Evolutionary conservation across 2,113 vertebrate genomes (phyloP).

Genomic region (Platysternon megacephalum): DNA sequence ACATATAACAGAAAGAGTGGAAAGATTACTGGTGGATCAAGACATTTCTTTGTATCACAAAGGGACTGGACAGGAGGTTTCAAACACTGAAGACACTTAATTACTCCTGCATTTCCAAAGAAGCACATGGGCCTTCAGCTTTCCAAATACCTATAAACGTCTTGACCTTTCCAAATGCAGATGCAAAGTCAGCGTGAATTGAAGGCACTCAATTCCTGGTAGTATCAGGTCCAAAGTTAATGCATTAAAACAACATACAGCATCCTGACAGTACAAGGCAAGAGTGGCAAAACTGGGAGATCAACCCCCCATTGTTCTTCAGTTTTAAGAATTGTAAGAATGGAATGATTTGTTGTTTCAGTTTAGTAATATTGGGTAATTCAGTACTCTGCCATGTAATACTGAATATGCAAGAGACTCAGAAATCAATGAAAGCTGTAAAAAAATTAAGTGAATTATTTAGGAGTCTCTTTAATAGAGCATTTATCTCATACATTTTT

Average conservation of each 20-base stretch:
- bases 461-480: slow-evolving; percentile 22
- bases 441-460: slow-evolving; percentile 57
- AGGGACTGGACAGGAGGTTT: neutral
- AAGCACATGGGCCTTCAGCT: neutral
- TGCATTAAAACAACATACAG: neutral
- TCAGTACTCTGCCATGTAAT: slow-evolving; percentile 22
- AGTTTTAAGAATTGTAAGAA: slow-evolving; percentile 4
- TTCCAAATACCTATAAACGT: neutral
- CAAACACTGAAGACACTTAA: neutral
- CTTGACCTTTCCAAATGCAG: neutral
- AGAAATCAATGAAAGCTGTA: slow-evolving; percentile 43
- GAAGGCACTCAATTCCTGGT: neutral
- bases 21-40: neutral
- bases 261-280: neutral
- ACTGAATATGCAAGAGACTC: slow-evolving; percentile 5
- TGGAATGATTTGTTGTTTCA: neutral
- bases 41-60: neutral
- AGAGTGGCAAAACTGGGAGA: neutral
- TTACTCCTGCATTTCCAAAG: neutral
- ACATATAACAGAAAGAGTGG: neutral
- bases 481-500: neutral
- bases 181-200: neutral
- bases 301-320: neutral
- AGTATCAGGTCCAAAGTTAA: neutral
- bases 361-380: neutral